Conservation (phyloP, 2,113 vertebrate genomes). For the Aegithalos caudatus region DNA sequence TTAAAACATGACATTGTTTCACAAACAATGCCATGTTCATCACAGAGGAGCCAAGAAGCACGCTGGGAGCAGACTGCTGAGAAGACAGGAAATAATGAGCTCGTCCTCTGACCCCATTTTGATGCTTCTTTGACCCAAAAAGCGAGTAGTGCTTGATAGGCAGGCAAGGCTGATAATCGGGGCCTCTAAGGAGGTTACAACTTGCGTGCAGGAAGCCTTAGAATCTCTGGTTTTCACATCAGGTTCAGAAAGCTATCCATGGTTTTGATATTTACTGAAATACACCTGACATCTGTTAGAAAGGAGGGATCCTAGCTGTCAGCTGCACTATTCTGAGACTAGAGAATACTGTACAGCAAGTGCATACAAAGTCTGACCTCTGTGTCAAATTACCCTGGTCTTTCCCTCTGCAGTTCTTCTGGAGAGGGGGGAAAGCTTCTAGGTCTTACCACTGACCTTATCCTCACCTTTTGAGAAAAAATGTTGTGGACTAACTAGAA, state of each 20-base stretch:
- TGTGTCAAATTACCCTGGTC: neutral
- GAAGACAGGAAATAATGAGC: neutral
- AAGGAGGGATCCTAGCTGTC: neutral
- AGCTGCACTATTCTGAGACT: neutral
- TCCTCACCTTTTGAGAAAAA: neutral
- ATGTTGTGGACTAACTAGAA: neutral
- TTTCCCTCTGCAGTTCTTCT: neutral
- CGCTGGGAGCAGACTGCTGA: neutral
- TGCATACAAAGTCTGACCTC: neutral
- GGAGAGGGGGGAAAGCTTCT: neutral
- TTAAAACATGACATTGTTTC: neutral
- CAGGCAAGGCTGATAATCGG: neutral
- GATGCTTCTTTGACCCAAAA: conserved; percentile 6
- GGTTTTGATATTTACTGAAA: neutral
- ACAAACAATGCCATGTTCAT: conserved; percentile 7
- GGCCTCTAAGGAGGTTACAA: neutral
- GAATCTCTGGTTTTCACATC: neutral
- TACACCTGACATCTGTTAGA: neutral
- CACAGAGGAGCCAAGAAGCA: neutral
- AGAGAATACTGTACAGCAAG: neutral
- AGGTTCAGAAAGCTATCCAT: neutral
- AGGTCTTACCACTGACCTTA: neutral
- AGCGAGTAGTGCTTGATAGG: neutral
- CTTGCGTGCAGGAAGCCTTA: neutral
- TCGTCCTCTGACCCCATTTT: neutral